A percentile compares a stretch with the other conserved stretches of the same genome.
Conservation (phyloP, 2,797 vertebrate species). For the Melanotaenia maccullochi region DNA sequence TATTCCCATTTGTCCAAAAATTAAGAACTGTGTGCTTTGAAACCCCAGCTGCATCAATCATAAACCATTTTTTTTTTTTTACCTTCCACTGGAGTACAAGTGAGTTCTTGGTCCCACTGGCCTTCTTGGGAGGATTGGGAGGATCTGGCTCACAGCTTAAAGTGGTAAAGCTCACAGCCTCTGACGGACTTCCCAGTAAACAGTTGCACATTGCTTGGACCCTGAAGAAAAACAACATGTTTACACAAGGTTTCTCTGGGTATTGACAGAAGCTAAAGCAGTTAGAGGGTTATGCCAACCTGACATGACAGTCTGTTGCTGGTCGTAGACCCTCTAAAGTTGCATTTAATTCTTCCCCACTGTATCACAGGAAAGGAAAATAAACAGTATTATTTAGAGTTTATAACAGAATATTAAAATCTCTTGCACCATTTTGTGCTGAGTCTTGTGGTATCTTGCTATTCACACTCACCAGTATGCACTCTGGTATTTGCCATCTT, state of each 20-base stretch:
- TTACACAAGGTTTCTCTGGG: constrained; percentile 21
- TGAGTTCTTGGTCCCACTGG: constrained; percentile 93
- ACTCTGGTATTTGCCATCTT: constrained; percentile 92
- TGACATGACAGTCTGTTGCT: constrained; percentile 96
- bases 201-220: constrained; percentile 89
- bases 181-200: constrained; percentile 91
- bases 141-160: constrained; percentile 91
- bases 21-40: background rate
- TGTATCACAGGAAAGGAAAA: constrained; percentile 59
- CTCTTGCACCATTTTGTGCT: background rate
- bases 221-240: constrained; percentile 74
- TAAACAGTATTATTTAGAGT: background rate
- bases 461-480: constrained; percentile 85
- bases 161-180: constrained; percentile 92
- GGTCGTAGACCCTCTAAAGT: constrained; percentile 94
- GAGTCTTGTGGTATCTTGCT: background rate
- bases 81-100: constrained; percentile 97
- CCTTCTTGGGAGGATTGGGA: constrained; percentile 91
- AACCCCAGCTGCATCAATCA: constrained; percentile 15
- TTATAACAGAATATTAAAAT: background rate
- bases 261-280: constrained; percentile 4
- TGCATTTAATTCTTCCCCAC: constrained; percentile 90
- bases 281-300: constrained; percentile 64
- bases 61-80: constrained; percentile 27
- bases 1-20: background rate